Base-by-base conservation (phyloP, 2,888 invertebrate species). In the Poecilobothrus nobilitatus region DNA sequence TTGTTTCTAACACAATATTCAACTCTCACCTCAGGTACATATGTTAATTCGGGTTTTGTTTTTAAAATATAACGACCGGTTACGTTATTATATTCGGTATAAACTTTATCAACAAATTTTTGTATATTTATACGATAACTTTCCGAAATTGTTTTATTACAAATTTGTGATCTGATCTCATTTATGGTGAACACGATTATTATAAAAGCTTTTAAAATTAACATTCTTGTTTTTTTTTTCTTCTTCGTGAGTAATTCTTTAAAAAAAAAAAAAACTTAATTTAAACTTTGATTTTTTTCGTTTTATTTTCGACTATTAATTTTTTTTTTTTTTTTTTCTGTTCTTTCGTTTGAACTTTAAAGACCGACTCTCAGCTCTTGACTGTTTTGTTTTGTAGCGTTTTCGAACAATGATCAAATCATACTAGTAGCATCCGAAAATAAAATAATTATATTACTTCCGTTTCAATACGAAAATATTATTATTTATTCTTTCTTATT, bases 371-470 rank as follows among this genome's bases (percentile, higher is more conserved):
- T 27, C 27, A 27, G 5, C 27, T 27, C 2, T 5, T 27, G 27
- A 27, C 27, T 27, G 27, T 53, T 53, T 53, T 18, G 18, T 53
- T 53, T 53, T 53, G 53, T 53, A 12, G 53, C 15, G 53, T 18
- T 53, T 53, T 53, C 53, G 53, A 53, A 53, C 53, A 53, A n/a
- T 53, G 53, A 53, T 53, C 53, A 53, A 53, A 53, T 53, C 18
- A 53, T 53, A 53, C 53, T 53, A 53, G 53, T 53, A 53, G 53
- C 53, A 53, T 53, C 53, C 53, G 53, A 53, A 53, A 53, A 18
- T 53, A 53, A 27, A 27, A 53, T 53, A 37, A 53, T 53, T 18
- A 53, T 53, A 53, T n/a, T 53, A 53, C 53, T 53, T 53, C 53
- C 53, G 53, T 53, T 53, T 18, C 53, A 18, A 53, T 15, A 53